Evolutionary conservation across 1,140 invertebrate species (phyloP).

Genomic region (Panagrolaimus sp.): DNA sequence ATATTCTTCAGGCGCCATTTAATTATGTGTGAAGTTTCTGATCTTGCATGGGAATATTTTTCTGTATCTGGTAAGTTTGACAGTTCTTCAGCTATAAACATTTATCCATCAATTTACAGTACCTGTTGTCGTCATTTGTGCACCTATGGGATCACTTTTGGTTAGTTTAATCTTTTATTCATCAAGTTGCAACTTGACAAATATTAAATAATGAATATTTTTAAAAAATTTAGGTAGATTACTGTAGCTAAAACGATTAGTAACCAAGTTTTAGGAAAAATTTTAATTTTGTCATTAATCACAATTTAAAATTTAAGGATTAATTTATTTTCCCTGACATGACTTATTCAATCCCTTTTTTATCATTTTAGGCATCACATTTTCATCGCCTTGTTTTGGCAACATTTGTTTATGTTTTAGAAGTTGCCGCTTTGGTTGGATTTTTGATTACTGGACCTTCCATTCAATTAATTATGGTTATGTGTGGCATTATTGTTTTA

Average conservation of each 20-base stretch:
- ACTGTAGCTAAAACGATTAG: too few species aligned
- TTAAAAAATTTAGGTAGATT: too few species aligned
- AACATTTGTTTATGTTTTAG: constrained; percentile 40
- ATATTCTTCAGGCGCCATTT: too few species aligned
- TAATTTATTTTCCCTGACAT: too few species aligned
- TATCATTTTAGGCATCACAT: constrained; percentile 18
- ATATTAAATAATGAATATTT: too few species aligned
- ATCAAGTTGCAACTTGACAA: too few species aligned
- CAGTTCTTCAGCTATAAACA: too few species aligned
- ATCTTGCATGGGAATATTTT: constrained; percentile 41
- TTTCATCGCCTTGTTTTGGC: constrained; percentile 46
- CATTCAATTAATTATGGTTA: constrained; percentile 18
- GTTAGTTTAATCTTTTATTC: not conserved
- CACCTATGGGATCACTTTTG: not conserved
- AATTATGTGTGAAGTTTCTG: constrained; percentile 29
- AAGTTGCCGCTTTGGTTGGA: constrained; percentile 39
- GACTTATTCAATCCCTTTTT: too few species aligned
- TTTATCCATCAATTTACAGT: not conserved
- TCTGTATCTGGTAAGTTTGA: constrained; percentile 15
- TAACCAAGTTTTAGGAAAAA: too few species aligned
- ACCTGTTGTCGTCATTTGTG: not conserved
- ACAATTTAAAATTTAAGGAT: too few species aligned
- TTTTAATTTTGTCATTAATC: too few species aligned
- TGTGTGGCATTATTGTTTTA: constrained; percentile 23
- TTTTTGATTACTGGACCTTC: constrained; percentile 32